Percentiles rank a stretch among this genome's conserved stretches.
Evolutionary conservation across 2,888 invertebrate genomes (phyloP).

Genomic region (Coenonympha arcania): DNA sequence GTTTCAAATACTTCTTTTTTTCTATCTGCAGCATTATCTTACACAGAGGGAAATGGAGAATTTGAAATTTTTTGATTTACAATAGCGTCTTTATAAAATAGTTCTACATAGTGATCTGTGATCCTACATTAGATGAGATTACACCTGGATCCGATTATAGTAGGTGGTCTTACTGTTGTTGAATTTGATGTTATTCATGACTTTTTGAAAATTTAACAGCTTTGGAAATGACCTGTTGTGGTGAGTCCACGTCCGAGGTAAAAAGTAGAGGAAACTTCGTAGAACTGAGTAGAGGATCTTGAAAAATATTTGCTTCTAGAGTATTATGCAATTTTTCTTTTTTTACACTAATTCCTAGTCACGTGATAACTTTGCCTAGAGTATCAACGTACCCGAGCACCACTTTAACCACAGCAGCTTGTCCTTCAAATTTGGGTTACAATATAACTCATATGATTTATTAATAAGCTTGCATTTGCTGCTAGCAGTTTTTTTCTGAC

Average conservation of each 20-base stretch:
- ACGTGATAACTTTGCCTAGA: background rate
- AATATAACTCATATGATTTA: no score
- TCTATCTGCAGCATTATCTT: no score
- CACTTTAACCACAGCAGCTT: background rate
- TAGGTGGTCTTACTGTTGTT: background rate
- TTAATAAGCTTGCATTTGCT: background rate
- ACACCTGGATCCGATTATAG: background rate
- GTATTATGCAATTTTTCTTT: constrained; percentile 41
- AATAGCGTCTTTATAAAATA: no score
- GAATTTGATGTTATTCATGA: constrained; percentile 33
- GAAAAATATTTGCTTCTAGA: constrained; percentile 53
- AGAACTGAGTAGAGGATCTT: constrained; percentile 59
- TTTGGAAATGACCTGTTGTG: constrained; percentile 73
- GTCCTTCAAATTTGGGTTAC: background rate
- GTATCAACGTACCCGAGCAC: no score
- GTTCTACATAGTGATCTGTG: no score
- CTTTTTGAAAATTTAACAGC: constrained; percentile 67
- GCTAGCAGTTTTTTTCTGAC: no score
- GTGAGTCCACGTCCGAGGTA: constrained; percentile 69
- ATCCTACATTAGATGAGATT: background rate
- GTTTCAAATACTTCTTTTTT: no score
- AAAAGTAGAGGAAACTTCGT: constrained; percentile 53
- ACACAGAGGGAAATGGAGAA: no score
- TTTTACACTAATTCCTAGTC: constrained; percentile 28
- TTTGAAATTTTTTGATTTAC: no score